These are phyloP conservation scores for Sus cebifrons DNA, from an alignment of 2,797 vertebrate genomes.

Conservation along the genomic window DNA sequence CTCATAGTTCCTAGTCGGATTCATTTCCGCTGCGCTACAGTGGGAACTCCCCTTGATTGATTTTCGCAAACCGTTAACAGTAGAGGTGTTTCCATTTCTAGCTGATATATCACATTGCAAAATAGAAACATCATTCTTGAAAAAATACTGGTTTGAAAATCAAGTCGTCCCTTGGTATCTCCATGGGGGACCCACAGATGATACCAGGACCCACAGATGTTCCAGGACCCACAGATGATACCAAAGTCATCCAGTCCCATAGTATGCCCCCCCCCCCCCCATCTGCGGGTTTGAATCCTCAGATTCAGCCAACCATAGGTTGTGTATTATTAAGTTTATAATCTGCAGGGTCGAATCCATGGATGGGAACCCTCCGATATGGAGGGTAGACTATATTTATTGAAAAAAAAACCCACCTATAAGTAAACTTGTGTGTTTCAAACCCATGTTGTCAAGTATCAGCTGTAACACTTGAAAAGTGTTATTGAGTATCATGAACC, in stretches of 20 bases:
- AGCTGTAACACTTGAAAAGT: not conserved
- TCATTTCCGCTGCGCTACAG: no score
- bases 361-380: not conserved
- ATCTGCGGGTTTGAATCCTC: not conserved
- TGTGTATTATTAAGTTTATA: not conserved
- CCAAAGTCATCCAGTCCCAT: not conserved
- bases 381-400: not conserved
- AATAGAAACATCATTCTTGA: slow-evolving; percentile 20
- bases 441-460: not conserved
- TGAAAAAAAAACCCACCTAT: not conserved
- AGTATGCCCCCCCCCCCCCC: not conserved
- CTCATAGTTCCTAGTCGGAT: no score
- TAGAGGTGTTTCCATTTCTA: slow-evolving; percentile 50
- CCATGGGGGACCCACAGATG: no score
- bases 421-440: not conserved
- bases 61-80: not conserved
- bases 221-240: not conserved
- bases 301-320: not conserved
- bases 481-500: not conserved
- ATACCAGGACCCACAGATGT: no score
- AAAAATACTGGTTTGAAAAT: not conserved
- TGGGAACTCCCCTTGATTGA: no score
- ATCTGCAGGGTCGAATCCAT: not conserved
- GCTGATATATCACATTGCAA: not conserved
- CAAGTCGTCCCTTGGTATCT: not conserved